Base-by-base conservation (phyloP, 2,888 invertebrate genomes). In the Drosophila meridionalis region DNA sequence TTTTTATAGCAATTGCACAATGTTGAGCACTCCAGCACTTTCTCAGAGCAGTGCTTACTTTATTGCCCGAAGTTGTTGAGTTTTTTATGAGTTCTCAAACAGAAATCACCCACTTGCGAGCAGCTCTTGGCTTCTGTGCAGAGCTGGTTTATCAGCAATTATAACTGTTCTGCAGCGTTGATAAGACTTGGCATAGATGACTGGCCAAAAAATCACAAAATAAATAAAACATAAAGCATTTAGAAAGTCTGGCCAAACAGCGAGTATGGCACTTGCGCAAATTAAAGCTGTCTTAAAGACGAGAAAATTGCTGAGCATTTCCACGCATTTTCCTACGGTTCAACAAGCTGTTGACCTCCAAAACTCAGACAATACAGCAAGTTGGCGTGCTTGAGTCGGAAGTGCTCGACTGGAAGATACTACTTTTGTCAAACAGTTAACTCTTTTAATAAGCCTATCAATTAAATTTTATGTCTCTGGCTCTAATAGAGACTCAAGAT, bases 271-370 rank as follows among this genome's bases (percentile, higher is more conserved):
- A 52, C 30, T 40, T 61, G 50, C 9, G 48, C 9, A 67, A 67
- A 65, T 64, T 50, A 12, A 34, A 34, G 61, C 60, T 77, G 81
- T 71, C 61, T 34, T 20, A 76, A 78, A 65, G 43, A 59, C 43
- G 30, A 58, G 69, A 66, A 74, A 82, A 82, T 59, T 59, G 63
- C 48, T 59, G n/a, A 53, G 48, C 73, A 72, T 73, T 78, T 66
- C 45, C 52, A 57, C 50, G 50, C 50, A 61, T 71, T 81, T 76
- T 81, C 67, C 67, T 52, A 62, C 48, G 69, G 76, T 63, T 76
- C 76, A 76, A n/a, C 58, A 73, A 87, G 69, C 69, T 59, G 75
- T 87, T 87, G 88, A 85, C 90, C 90, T 87, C 78, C 65, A 87
- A 85, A 80, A 70, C 20, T 42, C 42, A 20, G 42, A 56, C 40